Evolutionary conservation across 1,140 invertebrate genomes (phyloP), one percentile per base, ranked within the genome.

Genomic region (Euura lappo): DNA sequence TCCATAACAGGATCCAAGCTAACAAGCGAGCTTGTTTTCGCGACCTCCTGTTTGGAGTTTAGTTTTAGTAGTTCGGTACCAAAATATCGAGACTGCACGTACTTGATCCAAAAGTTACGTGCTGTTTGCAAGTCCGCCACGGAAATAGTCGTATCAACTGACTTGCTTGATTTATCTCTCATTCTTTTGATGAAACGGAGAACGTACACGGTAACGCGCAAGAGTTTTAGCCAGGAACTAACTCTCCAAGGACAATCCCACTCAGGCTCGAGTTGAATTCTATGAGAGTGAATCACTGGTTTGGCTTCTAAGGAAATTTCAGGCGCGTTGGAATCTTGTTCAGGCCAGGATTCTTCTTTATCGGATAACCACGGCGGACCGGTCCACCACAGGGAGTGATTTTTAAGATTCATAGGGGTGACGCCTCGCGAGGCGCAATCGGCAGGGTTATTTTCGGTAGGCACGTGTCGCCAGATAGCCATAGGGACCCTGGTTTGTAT

Each of bases 371-470:
- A 28, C 28, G n/a, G 44, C 6, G 74, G 76, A 11, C 78, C 76
- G 1, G 69, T 2, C 76, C 74, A 76, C 76, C 76, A 79, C 44
- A 70, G 44, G 2, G 43, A 8, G 6, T 43, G 13, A 46, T 44
- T 51, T 13, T 13, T 7, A 43, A 79, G 13, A 44, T 75, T 45
- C 45, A 28, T 11, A 13, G 76, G 69, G 11, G 28, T 66, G 4
- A 74, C 5, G n/a, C 84, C 81, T 60, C 82, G 67, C 3, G 80
- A 79, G 7, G 71, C 46, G 4, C 47, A 68, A 71, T 86, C 79
- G 5, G 78, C 79, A n/a, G 28, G 28, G 44, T 80, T 81, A 69
- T 86, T 86, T 42, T 78, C 65, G n/a, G 44, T 43, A 47, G 6
- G 6, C 11, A 51, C 47, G 11, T 51, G 47, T 51, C 11, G 6